Base-by-base conservation (phyloP, 2,888 invertebrate genomes). In the Zootermopsis nevadensis region DNA sequence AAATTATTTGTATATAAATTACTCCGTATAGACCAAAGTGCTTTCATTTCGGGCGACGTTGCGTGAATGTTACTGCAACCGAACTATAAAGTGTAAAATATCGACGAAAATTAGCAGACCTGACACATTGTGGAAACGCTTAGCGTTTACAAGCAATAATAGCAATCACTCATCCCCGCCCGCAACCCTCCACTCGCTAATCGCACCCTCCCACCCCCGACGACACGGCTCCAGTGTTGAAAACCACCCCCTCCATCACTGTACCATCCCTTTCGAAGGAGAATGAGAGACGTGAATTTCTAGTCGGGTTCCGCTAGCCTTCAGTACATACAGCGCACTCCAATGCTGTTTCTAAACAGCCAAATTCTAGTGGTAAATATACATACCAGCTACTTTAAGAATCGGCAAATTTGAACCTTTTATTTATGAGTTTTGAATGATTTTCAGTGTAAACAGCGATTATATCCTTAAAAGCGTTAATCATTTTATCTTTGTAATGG, bases 71-170 rank as follows among this genome's bases (percentile, higher is more conserved):
- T 79, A 33, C 79, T 35, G 79, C 79, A 60, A 79, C 6, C 60
- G 4, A 60, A n/a, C 60, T n/a, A 60, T 79, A 79, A 79, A 60
- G 79, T 60, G 79, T 79, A 27, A 81, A 72, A 81, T 81, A 81
- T 81, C 48, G 69, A 38, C 30, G 69, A 72, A 81, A 72, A 81
- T 81, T 81, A 81, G 69, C 72, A 81, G 72, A 69, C 19, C 53
- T 69, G 81, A 81, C 81, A 72, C 53, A 42, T 81, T 81, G 72
- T 72, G 66, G 69, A 31, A 48, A 72, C 69, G 81, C 81, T 81
- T 48, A 72, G 53, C 72, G 69, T 81, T 81, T 72, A 53, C 81
- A 81, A 81, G 81, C 72, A 81, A 81, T 81, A 81, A 81, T 72
- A 79, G 79, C 79, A 66, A 79, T 79, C 79, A 66, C 38, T 79